Conservation (phyloP, 2,113 vertebrate species). For the Butorides virescens region DNA sequence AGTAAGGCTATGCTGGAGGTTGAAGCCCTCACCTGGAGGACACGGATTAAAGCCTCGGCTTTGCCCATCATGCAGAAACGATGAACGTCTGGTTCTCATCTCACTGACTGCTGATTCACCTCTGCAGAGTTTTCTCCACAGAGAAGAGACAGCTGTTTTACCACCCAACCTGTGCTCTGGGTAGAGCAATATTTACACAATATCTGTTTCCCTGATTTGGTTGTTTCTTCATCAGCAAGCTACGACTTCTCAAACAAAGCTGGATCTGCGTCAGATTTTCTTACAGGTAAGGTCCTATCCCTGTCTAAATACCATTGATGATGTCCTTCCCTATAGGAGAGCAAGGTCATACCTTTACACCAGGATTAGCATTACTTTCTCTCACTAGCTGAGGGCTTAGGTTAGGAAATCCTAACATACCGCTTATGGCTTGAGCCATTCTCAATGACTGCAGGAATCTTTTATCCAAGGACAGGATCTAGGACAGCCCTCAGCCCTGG, state of each 20-base stretch:
- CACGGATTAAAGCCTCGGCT: background rate
- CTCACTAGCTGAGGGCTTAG: background rate
- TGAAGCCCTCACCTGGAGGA: background rate
- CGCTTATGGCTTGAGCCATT: background rate
- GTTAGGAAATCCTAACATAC: background rate
- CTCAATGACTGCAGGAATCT: background rate
- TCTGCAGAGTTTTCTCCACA: background rate
- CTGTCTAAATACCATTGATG: background rate
- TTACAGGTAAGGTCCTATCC: background rate
- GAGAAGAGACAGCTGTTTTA: background rate
- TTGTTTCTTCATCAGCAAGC: background rate
- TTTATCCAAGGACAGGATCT: background rate
- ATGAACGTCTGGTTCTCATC: background rate
- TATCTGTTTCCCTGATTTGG: background rate
- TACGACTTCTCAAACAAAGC: background rate
- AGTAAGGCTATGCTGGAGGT: background rate
- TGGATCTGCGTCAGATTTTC: background rate
- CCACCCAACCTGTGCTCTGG: background rate
- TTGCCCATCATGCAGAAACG: background rate
- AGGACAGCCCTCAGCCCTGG: background rate
- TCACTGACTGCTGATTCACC: background rate
- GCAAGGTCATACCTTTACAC: background rate
- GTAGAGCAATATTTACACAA: background rate
- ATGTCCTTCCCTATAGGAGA: background rate
- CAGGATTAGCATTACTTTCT: background rate